phyloP scores from a whole-genome alignment of 2,888 invertebrate species.

The Noctuana brunneofusca region DNA sequence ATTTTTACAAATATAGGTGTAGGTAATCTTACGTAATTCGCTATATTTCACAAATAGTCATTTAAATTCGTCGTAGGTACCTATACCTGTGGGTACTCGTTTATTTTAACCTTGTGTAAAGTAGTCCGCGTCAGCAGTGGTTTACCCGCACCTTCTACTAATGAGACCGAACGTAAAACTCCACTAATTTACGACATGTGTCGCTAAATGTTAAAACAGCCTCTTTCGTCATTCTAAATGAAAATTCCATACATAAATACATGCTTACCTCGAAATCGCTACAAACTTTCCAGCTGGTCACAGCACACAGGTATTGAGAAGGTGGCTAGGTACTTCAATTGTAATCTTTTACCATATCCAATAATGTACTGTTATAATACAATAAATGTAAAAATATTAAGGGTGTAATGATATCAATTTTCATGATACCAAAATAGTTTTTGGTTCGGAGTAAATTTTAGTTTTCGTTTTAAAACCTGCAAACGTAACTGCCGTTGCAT shows the following conservation, averaged over 20 bases:
- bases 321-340: constrained; percentile 18
- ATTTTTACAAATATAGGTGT: no score
- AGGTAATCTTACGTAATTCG: no score
- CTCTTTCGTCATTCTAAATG: constrained; percentile 60
- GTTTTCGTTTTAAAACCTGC: no score
- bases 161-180: constrained; percentile 62
- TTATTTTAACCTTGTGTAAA: constrained; percentile 42
- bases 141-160: constrained; percentile 63
- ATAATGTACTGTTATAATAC: no score
- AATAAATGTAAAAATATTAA: no score
- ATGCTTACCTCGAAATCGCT: constrained; percentile 40
- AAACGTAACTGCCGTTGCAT: not conserved
- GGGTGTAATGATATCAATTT: no score
- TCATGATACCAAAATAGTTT: no score
- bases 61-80: no score
- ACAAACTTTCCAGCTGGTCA: constrained; percentile 41
- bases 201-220: constrained; percentile 69
- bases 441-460: no score
- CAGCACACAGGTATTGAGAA: constrained; percentile 37
- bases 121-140: constrained; percentile 44
- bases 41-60: no score
- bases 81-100: not conserved
- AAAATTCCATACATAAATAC: constrained; percentile 50
- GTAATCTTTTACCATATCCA: no score
- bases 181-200: constrained; percentile 64